Base-by-base conservation (phyloP, 2,113 vertebrate species). In the Desmodus rotundus region DNA sequence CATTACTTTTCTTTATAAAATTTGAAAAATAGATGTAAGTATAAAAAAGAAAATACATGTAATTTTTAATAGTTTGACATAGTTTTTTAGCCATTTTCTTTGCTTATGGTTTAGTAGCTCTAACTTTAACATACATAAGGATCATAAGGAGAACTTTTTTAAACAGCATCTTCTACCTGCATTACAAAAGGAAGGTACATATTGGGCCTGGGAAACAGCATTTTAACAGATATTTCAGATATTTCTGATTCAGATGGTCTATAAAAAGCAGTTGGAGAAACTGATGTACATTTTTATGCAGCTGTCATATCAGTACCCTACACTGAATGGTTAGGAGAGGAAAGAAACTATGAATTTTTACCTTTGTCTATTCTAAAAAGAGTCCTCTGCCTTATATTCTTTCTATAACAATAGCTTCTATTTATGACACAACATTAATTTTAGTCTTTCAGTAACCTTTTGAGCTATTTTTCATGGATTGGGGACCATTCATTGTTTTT, bases 321-420 rank as follows among this genome's bases (percentile, higher is more conserved):
- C 45, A 80, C 31, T 68, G 45, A 52, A 38, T 93, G 82, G 13
- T 52, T 82, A 50, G 58, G 43, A 82, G 58, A 67, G 24, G 26
- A 38, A 92, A 56, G 36, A 83, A 78, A 81, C 26, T 88, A 41
- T 68, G 20, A 38, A 73, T 58, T 82, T 95, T 67, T 78, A 36
- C 43, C 45, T 89, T 94, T 91, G 20, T 91, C 8, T 78, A 36
- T 89, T 95, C 95, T 77, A 52, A 22, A 89, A 86, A 61, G 52
- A 82, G 6, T 4, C 52, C 28, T 28, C 16, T 36, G 4, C 63
- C 67, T 96, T 82, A 3, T 85, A 84, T 65, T 73, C 12, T 93
- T 91, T 67, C 52, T 78, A 88, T 0, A 70, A 77, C 24, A 72
- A 67, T 81, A 50, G 19, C 36, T 83, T 97, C 38, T 94, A 4